Evolutionary conservation across 2,113 vertebrate genomes (phyloP).

Genomic region (Poeciliopsis turrubarensis): DNA sequence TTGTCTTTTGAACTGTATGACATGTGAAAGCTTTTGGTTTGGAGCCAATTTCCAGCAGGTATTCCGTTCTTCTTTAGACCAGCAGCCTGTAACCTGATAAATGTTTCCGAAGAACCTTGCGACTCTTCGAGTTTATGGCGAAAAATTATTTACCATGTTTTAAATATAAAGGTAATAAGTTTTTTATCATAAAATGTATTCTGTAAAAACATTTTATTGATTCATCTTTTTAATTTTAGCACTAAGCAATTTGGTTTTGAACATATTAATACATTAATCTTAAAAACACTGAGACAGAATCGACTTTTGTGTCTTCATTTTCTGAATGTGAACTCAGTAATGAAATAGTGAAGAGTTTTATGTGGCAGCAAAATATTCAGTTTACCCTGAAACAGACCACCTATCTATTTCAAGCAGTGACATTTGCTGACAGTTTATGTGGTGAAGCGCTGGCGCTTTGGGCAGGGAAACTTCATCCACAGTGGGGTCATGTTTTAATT

Average conservation of each 20-base stretch:
- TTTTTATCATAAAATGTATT: too few relatives aligned
- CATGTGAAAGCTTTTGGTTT: too few relatives aligned
- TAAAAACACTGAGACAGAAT: neutral
- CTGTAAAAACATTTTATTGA: neutral
- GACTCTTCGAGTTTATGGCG: too few relatives aligned
- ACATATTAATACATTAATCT: neutral
- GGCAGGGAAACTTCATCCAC: slow-evolving; percentile 57
- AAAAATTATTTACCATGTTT: too few relatives aligned
- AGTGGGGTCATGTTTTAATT: slow-evolving; percentile 65
- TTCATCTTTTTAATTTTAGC: neutral
- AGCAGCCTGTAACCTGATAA: too few relatives aligned
- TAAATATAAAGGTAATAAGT: too few relatives aligned
- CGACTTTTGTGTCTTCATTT: neutral
- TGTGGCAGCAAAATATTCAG: neutral
- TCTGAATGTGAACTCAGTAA: neutral
- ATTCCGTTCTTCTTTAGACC: too few relatives aligned
- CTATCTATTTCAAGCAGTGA: slow-evolving; percentile 36
- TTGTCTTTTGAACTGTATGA: too few relatives aligned
- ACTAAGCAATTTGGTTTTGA: neutral
- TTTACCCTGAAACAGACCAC: neutral
- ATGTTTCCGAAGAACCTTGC: too few relatives aligned
- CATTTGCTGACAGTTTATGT: slow-evolving; percentile 52
- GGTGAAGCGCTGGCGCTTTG: slow-evolving; percentile 46
- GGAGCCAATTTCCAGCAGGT: too few relatives aligned
- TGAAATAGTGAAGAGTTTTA: slow-evolving; percentile 1